Evolutionary conservation across 1,140 invertebrate species (phyloP).

Genomic region (Drosophila ercepeae): DNA sequence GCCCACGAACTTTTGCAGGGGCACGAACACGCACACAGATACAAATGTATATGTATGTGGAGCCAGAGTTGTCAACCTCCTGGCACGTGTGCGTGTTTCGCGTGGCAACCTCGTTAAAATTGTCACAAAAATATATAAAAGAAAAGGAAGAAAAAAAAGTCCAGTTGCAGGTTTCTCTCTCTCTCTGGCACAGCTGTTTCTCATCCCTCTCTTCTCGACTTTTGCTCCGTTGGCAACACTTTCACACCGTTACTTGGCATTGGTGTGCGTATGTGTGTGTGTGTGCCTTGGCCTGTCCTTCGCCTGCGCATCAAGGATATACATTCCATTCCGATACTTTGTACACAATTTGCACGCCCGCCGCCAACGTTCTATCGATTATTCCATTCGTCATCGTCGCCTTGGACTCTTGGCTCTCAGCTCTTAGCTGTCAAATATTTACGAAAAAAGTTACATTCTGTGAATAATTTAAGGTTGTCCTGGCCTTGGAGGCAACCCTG

Average conservation of each 20-base stretch:
- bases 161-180: conserved; percentile 17
- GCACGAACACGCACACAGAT: conserved; percentile 9
- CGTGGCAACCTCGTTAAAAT: conserved; percentile 50
- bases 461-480: not conserved
- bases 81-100: conserved; percentile 46
- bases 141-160: not conserved
- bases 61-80: conserved; percentile 58
- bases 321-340: conserved; percentile 78
- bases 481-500: not conserved
- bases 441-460: not conserved
- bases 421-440: not conserved
- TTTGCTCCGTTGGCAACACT: conserved; percentile 57
- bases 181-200: conserved; percentile 54
- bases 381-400: conserved; percentile 28
- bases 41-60: not conserved
- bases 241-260: conserved; percentile 35
- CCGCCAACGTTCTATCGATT: conserved; percentile 68
- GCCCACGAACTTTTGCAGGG: conserved; percentile 31
- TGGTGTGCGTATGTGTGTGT: conserved; percentile 30
- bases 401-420: too few relatives aligned
- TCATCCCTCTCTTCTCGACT: not conserved
- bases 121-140: conserved; percentile 4
- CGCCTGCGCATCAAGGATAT: conserved; percentile 63
- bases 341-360: conserved; percentile 66
- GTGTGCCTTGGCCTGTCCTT: conserved; percentile 68